phyloP scores from a whole-genome alignment of 2,888 invertebrate genomes.

The Apodemia duryi region DNA sequence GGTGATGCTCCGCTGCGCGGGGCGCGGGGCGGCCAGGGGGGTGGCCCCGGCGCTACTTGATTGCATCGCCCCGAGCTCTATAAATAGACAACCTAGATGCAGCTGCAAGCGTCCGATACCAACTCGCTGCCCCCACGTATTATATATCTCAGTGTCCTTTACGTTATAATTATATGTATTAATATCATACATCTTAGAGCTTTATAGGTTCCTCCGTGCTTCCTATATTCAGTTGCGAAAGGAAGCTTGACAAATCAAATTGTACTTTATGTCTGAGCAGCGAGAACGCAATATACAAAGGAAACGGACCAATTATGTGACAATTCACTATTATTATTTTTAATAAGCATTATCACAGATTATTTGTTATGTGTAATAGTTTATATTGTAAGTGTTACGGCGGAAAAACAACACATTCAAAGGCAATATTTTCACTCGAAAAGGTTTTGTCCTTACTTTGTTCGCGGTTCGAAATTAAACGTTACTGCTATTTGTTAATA shows the following conservation, averaged over 20 bases:
- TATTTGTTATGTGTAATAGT: no score
- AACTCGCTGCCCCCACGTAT: slow-evolving; percentile 15
- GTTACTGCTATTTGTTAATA: no score
- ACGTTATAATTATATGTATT: slow-evolving; percentile 4
- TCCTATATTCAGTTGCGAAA: neutral
- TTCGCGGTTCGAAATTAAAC: no score
- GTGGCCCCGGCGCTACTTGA: slow-evolving; percentile 18
- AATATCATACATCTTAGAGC: neutral
- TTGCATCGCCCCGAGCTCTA: slow-evolving; percentile 28
- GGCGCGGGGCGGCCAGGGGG: neutral
- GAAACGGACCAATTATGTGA: neutral
- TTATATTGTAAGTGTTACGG: no score
- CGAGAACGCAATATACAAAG: neutral
- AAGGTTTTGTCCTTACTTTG: no score
- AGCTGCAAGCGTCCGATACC: slow-evolving; percentile 21
- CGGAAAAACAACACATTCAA: no score
- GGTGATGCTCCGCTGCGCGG: neutral
- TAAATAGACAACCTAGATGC: slow-evolving; percentile 32
- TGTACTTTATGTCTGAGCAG: neutral
- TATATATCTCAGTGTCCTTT: neutral
- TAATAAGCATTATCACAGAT: no score
- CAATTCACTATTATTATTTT: neutral
- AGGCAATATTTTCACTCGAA: no score
- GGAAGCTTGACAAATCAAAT: neutral
- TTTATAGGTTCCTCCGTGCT: neutral